Conservation (phyloP, 2,888 invertebrate genomes). For the Tenthredo notha region DNA sequence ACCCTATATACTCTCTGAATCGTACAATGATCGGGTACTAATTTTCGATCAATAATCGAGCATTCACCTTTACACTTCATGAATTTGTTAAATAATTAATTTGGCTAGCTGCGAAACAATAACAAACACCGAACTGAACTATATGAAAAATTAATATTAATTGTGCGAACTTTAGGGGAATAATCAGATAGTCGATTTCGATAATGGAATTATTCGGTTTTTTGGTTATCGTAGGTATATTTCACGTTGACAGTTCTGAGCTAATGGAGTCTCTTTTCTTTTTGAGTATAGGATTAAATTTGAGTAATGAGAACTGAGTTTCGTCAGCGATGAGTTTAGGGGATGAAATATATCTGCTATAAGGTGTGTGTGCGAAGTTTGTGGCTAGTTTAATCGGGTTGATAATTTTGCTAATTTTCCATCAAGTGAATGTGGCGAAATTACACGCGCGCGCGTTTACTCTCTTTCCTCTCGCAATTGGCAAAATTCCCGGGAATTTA, state of each 20-base stretch:
- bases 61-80: no score
- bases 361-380: background rate
- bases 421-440: constrained; percentile 24
- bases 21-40: background rate
- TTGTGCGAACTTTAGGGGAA: background rate
- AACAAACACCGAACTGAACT: background rate
- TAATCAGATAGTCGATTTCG: constrained; percentile 26
- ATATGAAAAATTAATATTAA: background rate
- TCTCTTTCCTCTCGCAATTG: background rate
- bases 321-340: background rate
- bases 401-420: constrained; percentile 27
- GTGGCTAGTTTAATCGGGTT: background rate
- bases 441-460: no score
- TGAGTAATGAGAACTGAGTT: background rate
- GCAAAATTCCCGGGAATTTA: background rate
- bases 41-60: background rate
- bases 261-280: constrained; percentile 29
- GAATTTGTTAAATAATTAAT: background rate
- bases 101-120: background rate
- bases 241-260: background rate
- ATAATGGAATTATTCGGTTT: background rate
- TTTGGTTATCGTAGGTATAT: background rate
- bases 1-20: background rate
- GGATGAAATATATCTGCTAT: background rate
- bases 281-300: background rate